A percentile compares a stretch with the other conserved stretches of the same genome.
These are phyloP conservation scores for Petrocephalus schoutedeni DNA, from an alignment of 2,797 vertebrate genomes.

Conservation along the genomic window DNA sequence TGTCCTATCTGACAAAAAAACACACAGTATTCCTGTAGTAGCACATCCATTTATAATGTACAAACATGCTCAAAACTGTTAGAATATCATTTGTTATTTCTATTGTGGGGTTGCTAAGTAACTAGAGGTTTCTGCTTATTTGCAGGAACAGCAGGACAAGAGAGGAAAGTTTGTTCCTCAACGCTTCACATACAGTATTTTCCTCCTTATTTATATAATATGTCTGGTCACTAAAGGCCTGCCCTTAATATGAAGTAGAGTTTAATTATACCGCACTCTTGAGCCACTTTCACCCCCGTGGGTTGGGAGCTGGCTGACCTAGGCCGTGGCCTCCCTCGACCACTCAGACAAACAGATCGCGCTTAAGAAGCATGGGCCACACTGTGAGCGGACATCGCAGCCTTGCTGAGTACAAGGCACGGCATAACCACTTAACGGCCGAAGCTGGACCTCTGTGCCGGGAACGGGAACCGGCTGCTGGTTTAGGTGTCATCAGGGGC, in stretches of 20 bases:
- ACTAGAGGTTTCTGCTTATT: constrained; percentile 7
- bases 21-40: constrained; percentile 1
- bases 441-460: not conserved
- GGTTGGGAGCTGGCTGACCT: not conserved
- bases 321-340: not conserved
- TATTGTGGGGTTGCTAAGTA: not conserved
- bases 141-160: not conserved
- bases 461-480: not conserved
- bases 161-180: not conserved
- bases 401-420: not conserved
- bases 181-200: not conserved
- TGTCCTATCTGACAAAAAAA: constrained; percentile 3
- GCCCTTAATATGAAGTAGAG: not conserved
- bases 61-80: not conserved
- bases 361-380: not conserved
- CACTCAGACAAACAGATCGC: not conserved
- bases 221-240: constrained; percentile 12
- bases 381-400: not conserved
- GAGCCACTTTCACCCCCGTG: not conserved
- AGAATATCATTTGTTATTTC: not conserved
- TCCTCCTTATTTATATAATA: constrained; percentile 1
- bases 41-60: not conserved
- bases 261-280: not conserved
- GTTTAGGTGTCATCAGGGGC: not conserved
- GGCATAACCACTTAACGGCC: not conserved